Evolutionary conservation across 2,888 invertebrate genomes (phyloP).

Genomic region (Elysia crispata): DNA sequence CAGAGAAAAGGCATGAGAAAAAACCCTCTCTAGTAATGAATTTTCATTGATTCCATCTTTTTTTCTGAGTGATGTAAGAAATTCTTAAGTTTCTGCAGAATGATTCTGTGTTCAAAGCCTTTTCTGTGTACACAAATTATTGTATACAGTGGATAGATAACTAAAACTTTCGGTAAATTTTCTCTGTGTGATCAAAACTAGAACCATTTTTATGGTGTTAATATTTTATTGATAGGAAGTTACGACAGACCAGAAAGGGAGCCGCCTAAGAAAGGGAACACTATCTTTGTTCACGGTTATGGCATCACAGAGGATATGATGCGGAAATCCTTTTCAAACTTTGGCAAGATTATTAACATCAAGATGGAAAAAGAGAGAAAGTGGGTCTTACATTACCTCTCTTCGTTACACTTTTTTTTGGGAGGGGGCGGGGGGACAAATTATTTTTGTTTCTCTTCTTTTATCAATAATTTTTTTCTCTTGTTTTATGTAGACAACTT

Average conservation of each 20-base stretch:
- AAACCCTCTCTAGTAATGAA: no score
- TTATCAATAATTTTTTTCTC: not conserved
- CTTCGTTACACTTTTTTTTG: not conserved
- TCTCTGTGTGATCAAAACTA: no score
- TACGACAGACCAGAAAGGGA: conserved; percentile 81
- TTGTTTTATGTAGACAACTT: not conserved
- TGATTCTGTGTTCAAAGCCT: no score
- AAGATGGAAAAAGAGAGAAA: conserved; percentile 91
- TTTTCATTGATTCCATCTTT: no score
- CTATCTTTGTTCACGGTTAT: conserved; percentile 88
- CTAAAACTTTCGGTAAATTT: no score
- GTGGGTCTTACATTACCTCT: conserved; percentile 77
- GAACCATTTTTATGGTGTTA: no score
- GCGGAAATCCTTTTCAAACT: conserved; percentile 85
- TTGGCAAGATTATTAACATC: conserved; percentile 88
- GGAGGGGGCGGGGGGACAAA: not conserved
- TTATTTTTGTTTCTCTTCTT: not conserved
- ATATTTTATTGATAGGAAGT: no score
- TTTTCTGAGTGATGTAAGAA: no score
- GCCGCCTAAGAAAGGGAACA: conserved; percentile 85
- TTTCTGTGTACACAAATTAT: no score
- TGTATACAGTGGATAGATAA: no score
- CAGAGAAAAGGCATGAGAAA: no score
- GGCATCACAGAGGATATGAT: conserved; percentile 89
- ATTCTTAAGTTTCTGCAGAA: no score